Conservation (phyloP, 2,888 invertebrate genomes). For the Mythimna albipuncta region DNA sequence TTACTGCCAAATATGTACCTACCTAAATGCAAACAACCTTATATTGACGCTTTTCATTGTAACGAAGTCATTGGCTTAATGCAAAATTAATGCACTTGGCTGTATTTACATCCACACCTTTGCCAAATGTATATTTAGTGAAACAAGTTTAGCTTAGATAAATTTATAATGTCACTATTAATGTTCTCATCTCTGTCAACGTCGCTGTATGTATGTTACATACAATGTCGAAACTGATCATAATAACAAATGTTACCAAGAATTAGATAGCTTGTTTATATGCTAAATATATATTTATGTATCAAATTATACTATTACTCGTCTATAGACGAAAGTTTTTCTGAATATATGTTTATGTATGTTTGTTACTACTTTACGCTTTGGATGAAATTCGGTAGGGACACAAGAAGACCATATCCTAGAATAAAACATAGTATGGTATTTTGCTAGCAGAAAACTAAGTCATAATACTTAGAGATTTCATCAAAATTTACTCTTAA, state of each 20-base stretch:
- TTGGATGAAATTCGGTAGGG: too few species aligned
- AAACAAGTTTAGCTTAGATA: constrained; percentile 42
- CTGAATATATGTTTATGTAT: too few species aligned
- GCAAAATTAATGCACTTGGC: constrained; percentile 52
- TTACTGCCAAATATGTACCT: constrained; percentile 12
- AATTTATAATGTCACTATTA: constrained; percentile 45
- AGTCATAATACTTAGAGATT: too few species aligned
- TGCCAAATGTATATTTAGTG: constrained; percentile 60
- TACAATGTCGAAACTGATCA: constrained; percentile 45
- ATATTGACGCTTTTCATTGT: constrained; percentile 16
- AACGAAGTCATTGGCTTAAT: constrained; percentile 33
- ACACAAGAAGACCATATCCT: too few species aligned
- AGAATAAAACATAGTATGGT: too few species aligned
- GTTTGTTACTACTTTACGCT: too few species aligned
- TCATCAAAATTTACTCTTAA: not conserved
- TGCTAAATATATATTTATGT: not conserved
- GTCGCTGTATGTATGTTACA: constrained; percentile 45
- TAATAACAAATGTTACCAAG: constrained; percentile 25
- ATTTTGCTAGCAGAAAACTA: too few species aligned
- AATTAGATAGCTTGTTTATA: constrained; percentile 19
- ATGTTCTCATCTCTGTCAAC: constrained; percentile 50
- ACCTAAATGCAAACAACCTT: constrained; percentile 27
- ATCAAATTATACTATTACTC: not conserved
- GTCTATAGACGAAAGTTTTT: not conserved
- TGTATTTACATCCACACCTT: constrained; percentile 33